Evolutionary conservation across 2,113 vertebrate species (phyloP).

Genomic region (Indri indri): DNA sequence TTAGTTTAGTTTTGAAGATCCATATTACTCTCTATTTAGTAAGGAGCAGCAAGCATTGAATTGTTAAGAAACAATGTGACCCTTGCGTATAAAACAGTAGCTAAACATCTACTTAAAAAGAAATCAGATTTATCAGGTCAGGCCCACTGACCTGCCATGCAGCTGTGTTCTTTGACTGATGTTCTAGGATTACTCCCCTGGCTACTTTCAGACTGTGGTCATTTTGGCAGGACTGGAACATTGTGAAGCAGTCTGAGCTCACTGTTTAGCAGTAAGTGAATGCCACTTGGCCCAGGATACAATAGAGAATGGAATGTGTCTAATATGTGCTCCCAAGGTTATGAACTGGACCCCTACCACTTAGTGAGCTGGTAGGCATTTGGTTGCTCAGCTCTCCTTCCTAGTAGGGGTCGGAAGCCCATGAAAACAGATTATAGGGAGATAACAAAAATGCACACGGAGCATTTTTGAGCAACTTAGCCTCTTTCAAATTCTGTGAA

Average conservation of each 20-base stretch:
- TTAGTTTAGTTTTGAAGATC: slow-evolving; percentile 6
- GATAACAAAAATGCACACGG: neutral
- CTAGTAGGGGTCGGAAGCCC: neutral
- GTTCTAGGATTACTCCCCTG: slow-evolving; percentile 61
- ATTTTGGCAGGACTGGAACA: slow-evolving; percentile 65
- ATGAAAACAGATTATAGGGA: neutral
- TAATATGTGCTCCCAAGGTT: slow-evolving; percentile 39
- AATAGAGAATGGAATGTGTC: slow-evolving; percentile 42
- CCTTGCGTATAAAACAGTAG: slow-evolving; percentile 64
- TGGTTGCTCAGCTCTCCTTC: neutral
- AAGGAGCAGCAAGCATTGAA: slow-evolving; percentile 58
- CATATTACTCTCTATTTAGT: slow-evolving; percentile 53
- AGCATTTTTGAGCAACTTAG: neutral
- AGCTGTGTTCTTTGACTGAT: slow-evolving; percentile 70
- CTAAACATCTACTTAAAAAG: slow-evolving; percentile 66
- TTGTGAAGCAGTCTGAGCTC: slow-evolving; percentile 54
- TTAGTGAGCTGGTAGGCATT: neutral
- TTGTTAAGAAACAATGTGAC: slow-evolving; percentile 55
- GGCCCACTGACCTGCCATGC: slow-evolving; percentile 50
- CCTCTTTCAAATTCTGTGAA: neutral
- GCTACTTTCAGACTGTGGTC: slow-evolving; percentile 56
- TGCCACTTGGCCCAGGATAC: neutral
- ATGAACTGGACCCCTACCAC: slow-evolving; percentile 35
- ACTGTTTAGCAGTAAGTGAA: slow-evolving; percentile 51
- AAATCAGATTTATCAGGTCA: slow-evolving; percentile 36